Conservation (phyloP, 1,140 invertebrate species). For the Microvelia longipes region DNA sequence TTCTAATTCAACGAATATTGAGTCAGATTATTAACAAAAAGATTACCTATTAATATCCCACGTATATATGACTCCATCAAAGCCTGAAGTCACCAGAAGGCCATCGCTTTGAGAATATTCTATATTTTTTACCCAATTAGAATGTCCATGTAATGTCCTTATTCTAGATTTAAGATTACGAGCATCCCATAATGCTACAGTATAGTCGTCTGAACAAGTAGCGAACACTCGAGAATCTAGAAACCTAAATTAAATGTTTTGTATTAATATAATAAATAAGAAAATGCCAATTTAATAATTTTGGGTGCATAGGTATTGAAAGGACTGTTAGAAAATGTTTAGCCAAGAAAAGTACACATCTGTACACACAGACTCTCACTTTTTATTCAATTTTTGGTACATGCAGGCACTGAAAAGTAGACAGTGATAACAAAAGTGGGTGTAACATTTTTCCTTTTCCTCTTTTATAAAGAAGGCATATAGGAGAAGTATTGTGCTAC, state of each 20-base stretch:
- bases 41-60: constrained; percentile 82
- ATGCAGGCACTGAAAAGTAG: no score
- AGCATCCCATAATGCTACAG: constrained; percentile 81
- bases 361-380: no score
- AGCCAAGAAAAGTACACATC: background rate
- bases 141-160: constrained; percentile 65
- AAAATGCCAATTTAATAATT: background rate
- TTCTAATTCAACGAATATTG: no score
- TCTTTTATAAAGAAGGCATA: no score
- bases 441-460: no score
- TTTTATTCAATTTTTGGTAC: no score
- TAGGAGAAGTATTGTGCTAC: no score
- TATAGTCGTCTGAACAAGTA: constrained; percentile 84
- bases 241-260: constrained; percentile 43
- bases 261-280: background rate
- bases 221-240: constrained; percentile 76
- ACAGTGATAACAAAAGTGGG: no score
- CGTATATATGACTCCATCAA: constrained; percentile 83
- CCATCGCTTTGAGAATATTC: constrained; percentile 78
- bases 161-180: constrained; percentile 64
- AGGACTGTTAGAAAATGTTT: background rate
- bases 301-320: background rate
- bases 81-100: constrained; percentile 73
- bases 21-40: no score
- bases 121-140: constrained; percentile 93